Conservation (phyloP, 2,797 vertebrate genomes). For the Xiphophorus birchmanni region DNA sequence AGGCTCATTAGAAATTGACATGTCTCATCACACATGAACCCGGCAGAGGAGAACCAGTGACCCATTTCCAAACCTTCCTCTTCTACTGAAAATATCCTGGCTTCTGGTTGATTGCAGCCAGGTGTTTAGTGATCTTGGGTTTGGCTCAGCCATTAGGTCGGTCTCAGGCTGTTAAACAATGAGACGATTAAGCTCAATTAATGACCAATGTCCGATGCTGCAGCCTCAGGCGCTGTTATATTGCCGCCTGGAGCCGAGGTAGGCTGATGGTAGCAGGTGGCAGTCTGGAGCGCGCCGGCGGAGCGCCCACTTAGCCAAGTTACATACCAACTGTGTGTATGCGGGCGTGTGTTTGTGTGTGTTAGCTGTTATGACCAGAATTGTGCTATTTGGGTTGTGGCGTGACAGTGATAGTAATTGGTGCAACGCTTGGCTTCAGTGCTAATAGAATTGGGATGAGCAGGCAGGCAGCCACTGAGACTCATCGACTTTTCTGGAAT, state of each 20-base stretch:
- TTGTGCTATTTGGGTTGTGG: conserved; percentile 63
- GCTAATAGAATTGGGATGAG: conserved; percentile 65
- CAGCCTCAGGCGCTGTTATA: conserved; percentile 52
- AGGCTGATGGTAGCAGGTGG: conserved; percentile 67
- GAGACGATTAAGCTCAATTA: conserved; percentile 70
- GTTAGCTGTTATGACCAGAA: conserved; percentile 62
- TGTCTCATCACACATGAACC: conserved; percentile 36
- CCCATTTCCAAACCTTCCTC: conserved; percentile 41
- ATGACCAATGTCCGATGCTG: conserved; percentile 71
- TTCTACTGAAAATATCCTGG: conserved; percentile 42
- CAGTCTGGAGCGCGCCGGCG: conserved; percentile 53
- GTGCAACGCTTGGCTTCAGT: conserved; percentile 59
- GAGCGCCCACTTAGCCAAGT: conserved; percentile 63
- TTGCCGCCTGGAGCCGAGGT: conserved; percentile 52
- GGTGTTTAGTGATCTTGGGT: conserved; percentile 69
- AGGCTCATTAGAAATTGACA: conserved; percentile 58
- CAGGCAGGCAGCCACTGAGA: conserved; percentile 39
- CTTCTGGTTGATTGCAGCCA: conserved; percentile 62
- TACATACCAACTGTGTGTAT: conserved; percentile 45
- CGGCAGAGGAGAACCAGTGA: conserved; percentile 42
- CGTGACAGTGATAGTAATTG: conserved; percentile 69
- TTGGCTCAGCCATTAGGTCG: conserved; percentile 67
- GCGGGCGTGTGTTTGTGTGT: conserved; percentile 39
- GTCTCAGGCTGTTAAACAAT: conserved; percentile 75
- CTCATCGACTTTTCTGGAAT: conserved; percentile 46